phyloP scores from a whole-genome alignment of 2,888 invertebrate species.

The Agriopis aurantiaria region DNA sequence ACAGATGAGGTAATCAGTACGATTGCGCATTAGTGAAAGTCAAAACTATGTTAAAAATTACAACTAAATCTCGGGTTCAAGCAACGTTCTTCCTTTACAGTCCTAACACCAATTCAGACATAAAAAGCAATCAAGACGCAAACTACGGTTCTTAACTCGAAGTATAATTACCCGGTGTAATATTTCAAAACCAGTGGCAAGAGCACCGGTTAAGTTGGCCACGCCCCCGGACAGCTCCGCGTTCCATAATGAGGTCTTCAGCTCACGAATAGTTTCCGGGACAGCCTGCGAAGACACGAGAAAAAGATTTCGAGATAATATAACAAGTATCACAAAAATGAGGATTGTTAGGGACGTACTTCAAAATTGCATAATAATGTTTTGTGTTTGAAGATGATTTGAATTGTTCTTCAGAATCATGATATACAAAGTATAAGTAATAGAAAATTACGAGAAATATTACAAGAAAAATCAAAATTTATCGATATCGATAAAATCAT shows the following conservation, averaged over 20 bases:
- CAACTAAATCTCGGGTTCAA: not conserved
- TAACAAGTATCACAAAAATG: slow-evolving; percentile 6
- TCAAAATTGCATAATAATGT: not conserved
- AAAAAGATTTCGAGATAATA: slow-evolving; percentile 14
- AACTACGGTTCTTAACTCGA: slow-evolving; percentile 45
- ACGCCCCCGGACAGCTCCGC: slow-evolving; percentile 90
- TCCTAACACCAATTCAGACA: slow-evolving; percentile 17
- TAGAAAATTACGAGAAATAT: no score
- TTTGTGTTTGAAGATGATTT: not conserved
- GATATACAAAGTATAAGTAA: no score
- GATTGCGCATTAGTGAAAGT: no score
- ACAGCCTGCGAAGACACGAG: slow-evolving; percentile 87
- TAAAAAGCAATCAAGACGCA: slow-evolving; percentile 44
- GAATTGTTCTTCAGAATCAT: not conserved
- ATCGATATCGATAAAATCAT: no score
- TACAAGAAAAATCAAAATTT: no score
- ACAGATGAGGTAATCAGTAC: no score
- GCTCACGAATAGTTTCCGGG: slow-evolving; percentile 92
- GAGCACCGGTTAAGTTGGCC: slow-evolving; percentile 96
- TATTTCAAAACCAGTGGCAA: slow-evolving; percentile 97
- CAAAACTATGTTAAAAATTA: not conserved
- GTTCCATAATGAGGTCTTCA: slow-evolving; percentile 91
- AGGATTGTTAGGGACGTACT: slow-evolving; percentile 4
- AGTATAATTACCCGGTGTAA: slow-evolving; percentile 90
- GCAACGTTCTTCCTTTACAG: not conserved